Percentiles rank a stretch among this genome's conserved stretches.
Conservation (phyloP, 2,888 invertebrate genomes). For the Amorpha juglandis region DNA sequence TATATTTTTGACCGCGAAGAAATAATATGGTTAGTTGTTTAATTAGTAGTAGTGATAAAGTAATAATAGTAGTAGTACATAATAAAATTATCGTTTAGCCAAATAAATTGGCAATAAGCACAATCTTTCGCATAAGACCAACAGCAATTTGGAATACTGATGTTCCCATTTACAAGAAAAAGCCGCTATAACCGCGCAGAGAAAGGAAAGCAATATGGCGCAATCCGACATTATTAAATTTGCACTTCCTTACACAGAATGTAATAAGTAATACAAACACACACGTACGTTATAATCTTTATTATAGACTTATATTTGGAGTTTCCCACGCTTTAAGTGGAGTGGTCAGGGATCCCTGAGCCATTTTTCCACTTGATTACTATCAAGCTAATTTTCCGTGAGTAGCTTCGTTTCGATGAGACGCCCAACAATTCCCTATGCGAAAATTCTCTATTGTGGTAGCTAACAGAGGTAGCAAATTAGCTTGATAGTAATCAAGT, state of each 20-base stretch:
- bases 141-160: constrained; percentile 15
- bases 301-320: neutral
- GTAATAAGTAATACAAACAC: constrained; percentile 12
- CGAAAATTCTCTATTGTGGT: too few relatives aligned
- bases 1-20: neutral
- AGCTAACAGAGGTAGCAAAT: too few relatives aligned
- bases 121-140: neutral
- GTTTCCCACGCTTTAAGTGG: neutral
- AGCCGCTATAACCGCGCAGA: constrained; percentile 6
- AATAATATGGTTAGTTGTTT: neutral
- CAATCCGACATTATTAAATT: constrained; percentile 24
- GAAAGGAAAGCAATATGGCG: constrained; percentile 10
- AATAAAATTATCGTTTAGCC: neutral
- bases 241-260: neutral
- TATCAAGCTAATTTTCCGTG: too few relatives aligned
- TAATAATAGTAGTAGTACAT: too few relatives aligned
- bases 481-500: too few relatives aligned
- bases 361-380: too few relatives aligned
- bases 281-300: neutral
- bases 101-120: constrained; percentile 3
- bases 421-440: too few relatives aligned
- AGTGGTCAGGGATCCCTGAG: too few relatives aligned
- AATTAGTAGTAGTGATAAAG: too few relatives aligned
- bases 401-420: too few relatives aligned
- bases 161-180: constrained; percentile 21